These are phyloP conservation scores for Apostichopus parvimensis DNA, from an alignment of 35 echinoderm and acorn worm species.

Conservation along the genomic window DNA sequence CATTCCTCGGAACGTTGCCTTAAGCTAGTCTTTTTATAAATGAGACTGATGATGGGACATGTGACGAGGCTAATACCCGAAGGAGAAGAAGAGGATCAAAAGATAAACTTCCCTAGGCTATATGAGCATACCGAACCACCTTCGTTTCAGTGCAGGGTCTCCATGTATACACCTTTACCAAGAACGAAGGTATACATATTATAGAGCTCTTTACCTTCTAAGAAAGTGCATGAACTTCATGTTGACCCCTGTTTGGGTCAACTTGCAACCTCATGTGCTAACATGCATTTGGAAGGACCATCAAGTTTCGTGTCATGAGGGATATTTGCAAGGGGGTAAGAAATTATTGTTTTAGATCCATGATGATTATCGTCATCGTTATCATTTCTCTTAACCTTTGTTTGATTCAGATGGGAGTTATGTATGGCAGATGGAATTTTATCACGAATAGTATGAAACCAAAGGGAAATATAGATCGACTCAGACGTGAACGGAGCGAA, in stretches of 20 bases:
- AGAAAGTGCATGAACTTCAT: constrained; percentile 21
- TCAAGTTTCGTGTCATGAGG: not conserved
- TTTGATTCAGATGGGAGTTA: not conserved
- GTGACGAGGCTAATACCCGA: constrained; percentile 15
- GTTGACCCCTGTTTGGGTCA: constrained; percentile 36
- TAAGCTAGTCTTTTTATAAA: constrained; percentile 27
- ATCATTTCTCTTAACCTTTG: not conserved
- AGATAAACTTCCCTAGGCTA: constrained; percentile 38
- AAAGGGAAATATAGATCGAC: too few relatives aligned
- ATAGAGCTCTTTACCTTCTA: not conserved
- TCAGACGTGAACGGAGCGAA: too few relatives aligned
- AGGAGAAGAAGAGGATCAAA: not conserved
- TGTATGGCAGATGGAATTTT: not conserved
- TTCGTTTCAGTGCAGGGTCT: not conserved
- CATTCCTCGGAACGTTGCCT: constrained; percentile 35
- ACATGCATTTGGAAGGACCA: not conserved
- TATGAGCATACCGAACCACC: constrained; percentile 18
- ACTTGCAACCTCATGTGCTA: not conserved
- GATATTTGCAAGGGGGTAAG: not conserved
- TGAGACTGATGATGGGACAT: not conserved
- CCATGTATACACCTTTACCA: constrained; percentile 1
- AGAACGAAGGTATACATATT: not conserved
- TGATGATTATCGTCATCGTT: not conserved
- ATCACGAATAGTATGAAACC: not conserved
- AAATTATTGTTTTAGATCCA: constrained; percentile 29